Evolutionary conservation across 2,888 invertebrate genomes (phyloP).

Genomic region (Tubulanus polymorphus): DNA sequence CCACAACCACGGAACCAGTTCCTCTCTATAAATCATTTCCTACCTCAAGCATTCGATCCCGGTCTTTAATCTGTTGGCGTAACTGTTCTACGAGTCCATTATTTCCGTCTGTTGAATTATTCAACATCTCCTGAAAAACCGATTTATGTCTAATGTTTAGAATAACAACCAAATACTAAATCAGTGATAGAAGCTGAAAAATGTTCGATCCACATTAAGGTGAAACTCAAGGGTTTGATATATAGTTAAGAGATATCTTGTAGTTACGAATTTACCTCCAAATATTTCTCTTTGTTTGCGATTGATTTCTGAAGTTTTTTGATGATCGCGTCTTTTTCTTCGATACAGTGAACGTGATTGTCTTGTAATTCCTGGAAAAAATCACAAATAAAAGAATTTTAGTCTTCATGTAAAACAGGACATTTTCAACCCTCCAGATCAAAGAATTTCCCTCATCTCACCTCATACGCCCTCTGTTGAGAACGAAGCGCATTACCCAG

Average conservation of each 20-base stretch:
- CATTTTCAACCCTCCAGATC: too few species aligned
- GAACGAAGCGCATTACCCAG: constrained; percentile 12
- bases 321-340: constrained; percentile 24
- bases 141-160: too few species aligned
- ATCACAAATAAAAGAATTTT: too few species aligned
- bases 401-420: too few species aligned
- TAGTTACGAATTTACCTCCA: too few species aligned
- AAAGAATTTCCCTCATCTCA: constrained; percentile 6
- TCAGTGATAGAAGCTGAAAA: too few species aligned
- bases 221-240: too few species aligned
- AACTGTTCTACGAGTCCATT: constrained; percentile 21
- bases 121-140: too few species aligned
- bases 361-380: constrained; percentile 8
- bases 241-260: too few species aligned
- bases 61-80: constrained; percentile 22
- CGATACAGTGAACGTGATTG: constrained; percentile 15
- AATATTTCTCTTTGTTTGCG: constrained; percentile 11
- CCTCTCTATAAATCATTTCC: background rate
- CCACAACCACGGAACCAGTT: background rate
- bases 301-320: constrained; percentile 17
- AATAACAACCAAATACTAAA: too few species aligned
- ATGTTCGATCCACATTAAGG: too few species aligned
- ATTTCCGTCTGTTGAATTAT: too few species aligned
- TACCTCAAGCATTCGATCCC: constrained; percentile 24
- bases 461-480: constrained; percentile 19